These are phyloP conservation scores for Tupaia tana DNA, from an alignment of 2,113 vertebrate species.

Conservation along the genomic window DNA sequence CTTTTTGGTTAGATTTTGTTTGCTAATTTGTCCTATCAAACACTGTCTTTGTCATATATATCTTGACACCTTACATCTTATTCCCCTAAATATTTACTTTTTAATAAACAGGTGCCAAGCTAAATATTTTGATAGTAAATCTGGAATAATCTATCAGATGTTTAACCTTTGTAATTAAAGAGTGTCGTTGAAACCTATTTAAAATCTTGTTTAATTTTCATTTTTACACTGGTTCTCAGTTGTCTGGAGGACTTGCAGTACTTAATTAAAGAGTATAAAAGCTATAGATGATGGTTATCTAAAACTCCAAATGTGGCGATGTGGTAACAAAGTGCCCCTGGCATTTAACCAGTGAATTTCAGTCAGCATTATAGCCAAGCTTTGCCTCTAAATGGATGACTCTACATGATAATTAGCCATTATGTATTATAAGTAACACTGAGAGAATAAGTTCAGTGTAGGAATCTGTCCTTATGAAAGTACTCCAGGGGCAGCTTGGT, in stretches of 20 bases:
- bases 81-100: slow-evolving; percentile 48
- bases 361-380: background rate
- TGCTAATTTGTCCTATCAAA: background rate
- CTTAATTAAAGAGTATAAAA: slow-evolving; percentile 73
- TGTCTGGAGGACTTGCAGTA: slow-evolving; percentile 63
- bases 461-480: slow-evolving; percentile 9
- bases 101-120: slow-evolving; percentile 50
- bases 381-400: slow-evolving; percentile 27
- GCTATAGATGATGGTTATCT: slow-evolving; percentile 70
- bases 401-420: background rate
- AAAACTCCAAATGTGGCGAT: slow-evolving; percentile 53
- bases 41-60: background rate
- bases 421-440: background rate
- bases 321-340: slow-evolving; percentile 66
- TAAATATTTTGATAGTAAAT: slow-evolving; percentile 61
- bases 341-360: slow-evolving; percentile 63
- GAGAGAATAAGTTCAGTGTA: background rate
- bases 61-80: background rate
- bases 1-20: background rate
- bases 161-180: slow-evolving; percentile 69
- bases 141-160: slow-evolving; percentile 61
- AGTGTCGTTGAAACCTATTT: slow-evolving; percentile 39
- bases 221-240: slow-evolving; percentile 60
- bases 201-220: slow-evolving; percentile 71
- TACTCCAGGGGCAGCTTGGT: background rate